Conservation (phyloP, 2,888 invertebrate species). For the Coelinius sp. region DNA sequence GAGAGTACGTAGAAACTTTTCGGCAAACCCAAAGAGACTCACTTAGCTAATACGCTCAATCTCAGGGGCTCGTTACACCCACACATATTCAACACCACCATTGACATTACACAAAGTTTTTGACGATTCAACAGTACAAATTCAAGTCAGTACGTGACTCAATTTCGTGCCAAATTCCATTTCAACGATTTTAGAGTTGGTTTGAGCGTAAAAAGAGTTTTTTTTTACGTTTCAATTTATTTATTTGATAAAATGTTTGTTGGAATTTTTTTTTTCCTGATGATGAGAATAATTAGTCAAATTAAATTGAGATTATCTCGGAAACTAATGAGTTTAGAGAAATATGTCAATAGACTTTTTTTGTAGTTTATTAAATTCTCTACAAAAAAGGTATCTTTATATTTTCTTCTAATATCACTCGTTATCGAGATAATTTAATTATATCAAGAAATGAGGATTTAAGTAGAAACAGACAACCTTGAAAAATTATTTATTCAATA, state of each 20-base stretch:
- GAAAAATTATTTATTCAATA: background rate
- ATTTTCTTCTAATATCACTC: no score
- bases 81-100: background rate
- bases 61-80: background rate
- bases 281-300: no score
- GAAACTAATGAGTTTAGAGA: no score
- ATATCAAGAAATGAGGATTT: no score
- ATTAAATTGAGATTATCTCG: no score
- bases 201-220: constrained; percentile 23
- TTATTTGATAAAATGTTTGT: no score
- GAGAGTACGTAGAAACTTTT: background rate
- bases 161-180: constrained; percentile 28
- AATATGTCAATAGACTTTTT: no score
- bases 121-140: constrained; percentile 14
- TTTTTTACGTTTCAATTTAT: constrained; percentile 6
- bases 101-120: constrained; percentile 8
- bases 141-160: background rate
- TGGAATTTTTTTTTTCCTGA: no score
- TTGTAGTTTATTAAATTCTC: no score
- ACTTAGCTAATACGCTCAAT: constrained; percentile 3
- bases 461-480: no score
- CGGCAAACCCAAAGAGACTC: background rate
- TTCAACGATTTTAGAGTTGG: constrained; percentile 19
- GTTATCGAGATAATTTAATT: no score
- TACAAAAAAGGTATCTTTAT: no score